These are phyloP conservation scores for Cepaea hortensis DNA, from an alignment of 2,888 invertebrate species.

Conservation along the genomic window DNA sequence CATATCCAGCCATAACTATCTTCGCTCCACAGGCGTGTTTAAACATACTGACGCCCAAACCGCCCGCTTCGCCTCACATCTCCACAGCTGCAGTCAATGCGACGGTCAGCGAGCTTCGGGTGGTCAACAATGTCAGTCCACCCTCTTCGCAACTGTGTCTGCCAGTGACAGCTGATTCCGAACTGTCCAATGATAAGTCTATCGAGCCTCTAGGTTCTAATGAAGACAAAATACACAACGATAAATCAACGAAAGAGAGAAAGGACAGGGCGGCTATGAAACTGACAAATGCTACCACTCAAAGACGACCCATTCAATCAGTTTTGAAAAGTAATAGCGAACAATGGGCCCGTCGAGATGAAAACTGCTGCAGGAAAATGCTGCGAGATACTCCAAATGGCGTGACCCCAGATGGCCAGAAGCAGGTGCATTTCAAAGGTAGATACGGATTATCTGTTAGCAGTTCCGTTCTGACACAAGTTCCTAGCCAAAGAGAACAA, in stretches of 20 bases:
- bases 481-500: neutral
- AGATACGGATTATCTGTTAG: conserved; percentile 10
- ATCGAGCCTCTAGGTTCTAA: neutral
- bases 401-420: neutral
- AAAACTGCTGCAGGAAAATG: neutral
- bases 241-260: neutral
- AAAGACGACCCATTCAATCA: neutral
- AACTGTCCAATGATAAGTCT: neutral
- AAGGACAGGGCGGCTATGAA: neutral
- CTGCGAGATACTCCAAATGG: neutral
- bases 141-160: neutral
- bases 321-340: conserved; percentile 16
- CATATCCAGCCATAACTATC: conserved; percentile 25
- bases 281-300: neutral
- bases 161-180: neutral
- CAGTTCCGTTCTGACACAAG: neutral
- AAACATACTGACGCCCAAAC: conserved; percentile 4
- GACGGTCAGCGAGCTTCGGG: neutral
- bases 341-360: neutral
- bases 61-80: neutral
- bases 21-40: conserved; percentile 31
- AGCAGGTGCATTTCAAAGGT: conserved; percentile 6
- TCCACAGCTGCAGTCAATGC: neutral
- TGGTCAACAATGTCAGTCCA: no score
- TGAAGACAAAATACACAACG: neutral